A percentile compares a stretch with the other conserved stretches of the same genome.
Conservation (phyloP, 2,888 invertebrate genomes). For the Leucophora obtusa region DNA sequence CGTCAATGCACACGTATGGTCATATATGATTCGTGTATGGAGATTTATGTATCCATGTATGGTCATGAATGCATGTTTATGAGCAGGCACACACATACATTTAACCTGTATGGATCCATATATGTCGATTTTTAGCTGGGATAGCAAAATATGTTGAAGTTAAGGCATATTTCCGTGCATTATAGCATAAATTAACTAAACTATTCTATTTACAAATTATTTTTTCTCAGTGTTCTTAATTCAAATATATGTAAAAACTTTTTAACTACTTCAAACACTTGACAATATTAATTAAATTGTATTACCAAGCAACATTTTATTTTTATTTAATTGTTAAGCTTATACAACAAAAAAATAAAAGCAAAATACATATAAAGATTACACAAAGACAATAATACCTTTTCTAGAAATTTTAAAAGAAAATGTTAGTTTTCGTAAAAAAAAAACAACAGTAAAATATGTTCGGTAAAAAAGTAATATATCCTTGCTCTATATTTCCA, state of each 20-base stretch:
- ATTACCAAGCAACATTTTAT: constrained; percentile 52
- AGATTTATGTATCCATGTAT: too few species aligned
- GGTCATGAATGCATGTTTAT: too few species aligned
- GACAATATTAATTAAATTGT: constrained; percentile 60
- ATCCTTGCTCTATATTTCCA: constrained; percentile 58
- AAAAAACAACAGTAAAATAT: constrained; percentile 19
- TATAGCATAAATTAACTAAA: too few species aligned
- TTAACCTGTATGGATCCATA: too few species aligned
- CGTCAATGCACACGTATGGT: too few species aligned
- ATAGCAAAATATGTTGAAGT: too few species aligned
- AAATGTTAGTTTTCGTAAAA: constrained; percentile 10
- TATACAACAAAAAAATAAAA: constrained; percentile 27
- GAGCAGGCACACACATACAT: too few species aligned
- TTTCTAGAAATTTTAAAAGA: constrained; percentile 12
- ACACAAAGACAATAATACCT: constrained; percentile 12
- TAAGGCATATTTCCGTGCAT: too few species aligned
- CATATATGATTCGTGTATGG: too few species aligned
- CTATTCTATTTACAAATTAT: too few species aligned
- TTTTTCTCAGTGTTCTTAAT: not conserved
- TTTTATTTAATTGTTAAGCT: constrained; percentile 21
- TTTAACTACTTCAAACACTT: constrained; percentile 42
- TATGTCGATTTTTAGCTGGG: too few species aligned
- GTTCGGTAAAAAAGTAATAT: constrained; percentile 32
- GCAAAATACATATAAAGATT: not conserved
- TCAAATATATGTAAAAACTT: not conserved